Percentiles rank a stretch among this genome's conserved stretches.
phyloP scores from a whole-genome alignment of 2,113 vertebrate species.

The Sylvilagus bachmani region DNA sequence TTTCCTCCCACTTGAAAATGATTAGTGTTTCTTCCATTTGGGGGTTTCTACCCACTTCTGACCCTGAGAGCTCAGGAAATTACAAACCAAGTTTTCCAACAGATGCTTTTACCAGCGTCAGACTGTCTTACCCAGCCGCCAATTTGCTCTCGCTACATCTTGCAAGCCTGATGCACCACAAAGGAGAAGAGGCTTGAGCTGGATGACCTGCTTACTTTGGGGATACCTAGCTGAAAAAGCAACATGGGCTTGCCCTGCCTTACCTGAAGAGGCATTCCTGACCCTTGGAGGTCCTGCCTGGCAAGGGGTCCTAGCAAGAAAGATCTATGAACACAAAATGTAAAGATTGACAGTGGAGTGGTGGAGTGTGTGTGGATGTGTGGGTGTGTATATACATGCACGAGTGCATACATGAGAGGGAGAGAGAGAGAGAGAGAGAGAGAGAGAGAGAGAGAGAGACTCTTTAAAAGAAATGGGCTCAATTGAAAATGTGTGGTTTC shows the following conservation, averaged over 20 bases:
- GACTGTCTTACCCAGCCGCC: slow-evolving; percentile 1
- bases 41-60: slow-evolving; percentile 67
- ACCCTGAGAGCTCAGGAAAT: slow-evolving; percentile 68
- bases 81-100: slow-evolving; percentile 68
- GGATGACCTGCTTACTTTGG: fast-evolving
- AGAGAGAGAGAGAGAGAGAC: background rate
- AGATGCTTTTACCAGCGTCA: slow-evolving; percentile 44
- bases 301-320: background rate
- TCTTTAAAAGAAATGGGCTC: slow-evolving; percentile 23
- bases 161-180: fast-evolving
- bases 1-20: slow-evolving; percentile 70
- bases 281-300: background rate
- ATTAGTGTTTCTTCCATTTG: slow-evolving; percentile 70
- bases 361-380: background rate
- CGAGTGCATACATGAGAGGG: too few species aligned
- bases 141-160: background rate
- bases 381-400: background rate
- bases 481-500: slow-evolving; percentile 50
- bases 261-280: background rate
- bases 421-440: too few species aligned
- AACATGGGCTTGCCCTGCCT: fast-evolving
- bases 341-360: background rate
- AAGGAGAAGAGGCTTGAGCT: background rate
- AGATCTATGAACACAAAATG: background rate
- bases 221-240: background rate